These are phyloP conservation scores for Lipophrys pholis DNA, from an alignment of 2,113 vertebrate species.

Conservation along the genomic window DNA sequence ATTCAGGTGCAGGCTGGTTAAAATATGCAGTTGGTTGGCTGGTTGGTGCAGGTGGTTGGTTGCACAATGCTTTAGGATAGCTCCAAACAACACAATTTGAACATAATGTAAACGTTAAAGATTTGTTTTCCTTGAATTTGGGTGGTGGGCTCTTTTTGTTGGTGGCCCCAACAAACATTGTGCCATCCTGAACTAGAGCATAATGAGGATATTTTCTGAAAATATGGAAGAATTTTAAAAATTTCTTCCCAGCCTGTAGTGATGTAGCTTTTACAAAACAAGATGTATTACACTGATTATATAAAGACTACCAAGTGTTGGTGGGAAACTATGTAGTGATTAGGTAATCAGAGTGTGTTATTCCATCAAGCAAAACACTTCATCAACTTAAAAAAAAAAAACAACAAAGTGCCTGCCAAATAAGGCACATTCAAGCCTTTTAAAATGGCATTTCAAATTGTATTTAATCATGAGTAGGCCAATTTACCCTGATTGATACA, in stretches of 20 bases:
- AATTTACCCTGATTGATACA: background rate
- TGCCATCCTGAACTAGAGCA: background rate
- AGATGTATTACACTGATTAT: constrained; percentile 6
- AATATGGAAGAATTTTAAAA: background rate
- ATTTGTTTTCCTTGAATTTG: background rate
- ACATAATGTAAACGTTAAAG: background rate
- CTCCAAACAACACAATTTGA: background rate
- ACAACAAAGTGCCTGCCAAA: constrained; percentile 6
- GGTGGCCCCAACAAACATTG: background rate
- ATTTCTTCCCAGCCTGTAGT: background rate
- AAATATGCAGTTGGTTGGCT: too few species aligned
- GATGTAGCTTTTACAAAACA: background rate
- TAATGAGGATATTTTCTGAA: too few species aligned
- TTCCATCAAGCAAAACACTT: constrained; percentile 22
- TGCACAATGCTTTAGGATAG: background rate
- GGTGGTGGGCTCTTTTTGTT: background rate
- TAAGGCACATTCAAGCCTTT: background rate
- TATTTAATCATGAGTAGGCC: background rate
- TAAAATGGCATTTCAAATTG: constrained; percentile 11
- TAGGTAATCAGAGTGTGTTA: constrained; percentile 24
- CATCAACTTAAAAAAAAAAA: background rate
- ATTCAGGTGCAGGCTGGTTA: too few species aligned
- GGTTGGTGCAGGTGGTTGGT: too few species aligned
- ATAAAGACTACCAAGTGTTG: constrained; percentile 11
- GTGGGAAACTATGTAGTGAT: constrained; percentile 1